Base-by-base conservation (phyloP, 1,140 invertebrate species). In the Papilio polytes region DNA sequence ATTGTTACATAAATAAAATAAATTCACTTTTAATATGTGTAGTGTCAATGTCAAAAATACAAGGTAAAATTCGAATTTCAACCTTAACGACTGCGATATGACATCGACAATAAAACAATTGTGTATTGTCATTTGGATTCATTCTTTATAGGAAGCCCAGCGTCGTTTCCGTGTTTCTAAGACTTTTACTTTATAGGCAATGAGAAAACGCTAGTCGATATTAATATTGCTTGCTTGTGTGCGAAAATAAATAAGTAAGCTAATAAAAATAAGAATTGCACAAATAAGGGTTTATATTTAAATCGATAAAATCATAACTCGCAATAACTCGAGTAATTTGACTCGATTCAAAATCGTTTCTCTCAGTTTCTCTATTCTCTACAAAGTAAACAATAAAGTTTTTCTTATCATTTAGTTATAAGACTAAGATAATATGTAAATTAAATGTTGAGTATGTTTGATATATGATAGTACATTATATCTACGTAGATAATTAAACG, bases 391-490 rank as follows among this genome's bases (percentile, higher is more conserved):
- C 63, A 70, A 13, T 31, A n/a, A 59, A 56, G 20, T 26, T 22
- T 63, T 70, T 70, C 63, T 70, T 70, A 70, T 70, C 63, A 70
- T 22, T 22, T 10, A 31, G 59, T 63, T 20, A 56, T 13, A 26
- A 63, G 10, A 63, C 59, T 26, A 26, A 13, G 59, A 63, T 63
- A 63, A 63, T 63, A 70, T 70, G 63, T 70, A 70, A 70, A 70
- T 36, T 31, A 70, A 15, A 13, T 26, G 31, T 31, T 18, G 26
- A 70, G 36, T 70, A 15, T 31, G 26, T 70, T 70, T 36, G 63
- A 70, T 70, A 31, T 15, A 70, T 31, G 63, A 66, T 31, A 36
- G 12, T 31, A 66, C 12, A 31, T 31, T 31, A 26, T 31, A 70
- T 36, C 63, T 70, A 18, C 63, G 26, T 15, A 31, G 63, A 70